These are phyloP conservation scores for Heliconius ismenius DNA, from an alignment of 2,888 invertebrate species.

Conservation along the genomic window DNA sequence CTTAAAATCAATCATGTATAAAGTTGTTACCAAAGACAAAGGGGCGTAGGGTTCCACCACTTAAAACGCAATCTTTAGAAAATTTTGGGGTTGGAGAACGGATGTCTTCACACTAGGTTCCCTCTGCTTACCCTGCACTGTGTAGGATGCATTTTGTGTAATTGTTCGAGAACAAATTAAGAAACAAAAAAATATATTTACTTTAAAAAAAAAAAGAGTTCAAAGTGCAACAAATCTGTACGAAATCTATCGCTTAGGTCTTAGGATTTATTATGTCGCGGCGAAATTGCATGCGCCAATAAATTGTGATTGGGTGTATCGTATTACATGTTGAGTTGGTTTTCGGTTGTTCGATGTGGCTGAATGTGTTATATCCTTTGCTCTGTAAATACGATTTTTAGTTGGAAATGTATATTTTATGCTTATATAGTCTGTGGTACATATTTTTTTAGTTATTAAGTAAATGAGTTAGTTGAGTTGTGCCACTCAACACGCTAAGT, in stretches of 20 bases:
- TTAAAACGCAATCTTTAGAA: too few species aligned
- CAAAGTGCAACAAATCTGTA: constrained; percentile 51
- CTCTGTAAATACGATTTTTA: constrained; percentile 12
- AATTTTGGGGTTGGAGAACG: too few species aligned
- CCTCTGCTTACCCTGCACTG: too few species aligned
- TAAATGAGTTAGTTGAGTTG: neutral
- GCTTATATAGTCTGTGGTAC: neutral
- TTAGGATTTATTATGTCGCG: constrained; percentile 66
- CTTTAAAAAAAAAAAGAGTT: neutral
- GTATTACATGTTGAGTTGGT: constrained; percentile 54
- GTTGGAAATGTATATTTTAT: neutral
- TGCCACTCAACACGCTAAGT: neutral
- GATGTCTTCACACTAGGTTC: too few species aligned
- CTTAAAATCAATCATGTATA: neutral
- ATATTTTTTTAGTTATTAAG: neutral
- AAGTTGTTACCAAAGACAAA: neutral
- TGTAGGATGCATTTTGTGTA: too few species aligned
- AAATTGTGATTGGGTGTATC: constrained; percentile 74
- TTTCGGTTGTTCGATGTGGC: constrained; percentile 17
- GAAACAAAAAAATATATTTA: neutral
- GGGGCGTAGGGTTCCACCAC: too few species aligned
- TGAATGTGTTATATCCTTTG: constrained; percentile 11
- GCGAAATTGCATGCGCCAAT: constrained; percentile 69
- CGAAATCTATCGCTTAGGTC: constrained; percentile 66
- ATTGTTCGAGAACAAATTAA: neutral